phyloP scores from a whole-genome alignment of 1,140 invertebrate genomes.

The Trialeurodes vaporariorum region DNA sequence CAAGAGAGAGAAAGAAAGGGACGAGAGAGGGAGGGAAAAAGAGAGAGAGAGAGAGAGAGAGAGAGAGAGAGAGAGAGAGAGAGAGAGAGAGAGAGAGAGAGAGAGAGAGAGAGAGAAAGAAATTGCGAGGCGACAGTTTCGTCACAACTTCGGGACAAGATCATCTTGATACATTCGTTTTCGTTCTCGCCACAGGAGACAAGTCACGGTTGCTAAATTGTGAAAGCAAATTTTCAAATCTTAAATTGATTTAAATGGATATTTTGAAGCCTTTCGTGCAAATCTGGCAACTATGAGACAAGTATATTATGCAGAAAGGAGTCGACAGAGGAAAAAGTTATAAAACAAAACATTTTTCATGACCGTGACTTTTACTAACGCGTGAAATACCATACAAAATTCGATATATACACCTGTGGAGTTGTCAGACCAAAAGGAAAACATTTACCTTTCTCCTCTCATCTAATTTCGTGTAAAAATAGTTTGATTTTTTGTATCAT shows the following conservation, averaged over 20 bases:
- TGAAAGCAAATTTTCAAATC: neutral
- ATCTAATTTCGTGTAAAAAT: too few species aligned
- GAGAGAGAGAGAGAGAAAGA: neutral
- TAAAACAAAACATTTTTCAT: neutral
- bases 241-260: neutral
- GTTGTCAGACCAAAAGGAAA: too few species aligned
- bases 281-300: neutral
- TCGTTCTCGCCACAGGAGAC: neutral
- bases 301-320: neutral
- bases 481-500: too few species aligned
- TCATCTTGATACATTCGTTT: constrained; percentile 1
- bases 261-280: neutral
- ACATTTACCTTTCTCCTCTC: too few species aligned
- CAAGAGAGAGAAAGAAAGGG: too few species aligned
- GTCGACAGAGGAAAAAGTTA: too few species aligned
- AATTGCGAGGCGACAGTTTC: neutral
- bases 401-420: neutral
- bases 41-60: too few species aligned
- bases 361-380: too few species aligned
- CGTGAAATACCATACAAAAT: too few species aligned
- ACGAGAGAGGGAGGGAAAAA: too few species aligned
- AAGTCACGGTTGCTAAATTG: neutral
- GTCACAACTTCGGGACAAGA: neutral
- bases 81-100: neutral
- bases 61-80: neutral